Evolutionary conservation across 2,113 vertebrate genomes (phyloP).

Genomic region (Argyrosomus japonicus): DNA sequence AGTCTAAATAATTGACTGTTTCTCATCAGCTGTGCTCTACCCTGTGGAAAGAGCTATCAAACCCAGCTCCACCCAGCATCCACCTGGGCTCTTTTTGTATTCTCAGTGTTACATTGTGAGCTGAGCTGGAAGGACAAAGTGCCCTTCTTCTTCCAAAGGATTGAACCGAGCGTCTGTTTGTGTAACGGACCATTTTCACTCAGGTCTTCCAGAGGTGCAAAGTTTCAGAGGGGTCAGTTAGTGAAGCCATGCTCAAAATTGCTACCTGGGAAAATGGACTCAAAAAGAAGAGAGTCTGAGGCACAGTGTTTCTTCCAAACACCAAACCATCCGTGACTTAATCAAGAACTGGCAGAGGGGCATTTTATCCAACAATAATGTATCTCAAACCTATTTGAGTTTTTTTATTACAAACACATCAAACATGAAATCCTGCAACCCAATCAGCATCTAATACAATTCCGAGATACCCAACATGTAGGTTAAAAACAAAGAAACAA

Average conservation of each 20-base stretch:
- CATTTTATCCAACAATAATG: background rate
- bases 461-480: background rate
- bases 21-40: conserved; percentile 32
- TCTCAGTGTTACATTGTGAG: background rate
- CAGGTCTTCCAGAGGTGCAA: background rate
- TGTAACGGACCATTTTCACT: conserved; percentile 12
- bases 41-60: conserved; percentile 14
- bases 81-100: conserved; percentile 5
- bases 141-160: conserved; percentile 24
- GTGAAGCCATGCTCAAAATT: conserved; percentile 25
- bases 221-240: background rate
- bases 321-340: no score
- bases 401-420: background rate
- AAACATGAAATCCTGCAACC: background rate
- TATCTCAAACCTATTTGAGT: background rate
- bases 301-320: no score
- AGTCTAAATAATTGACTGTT: conserved; percentile 62
- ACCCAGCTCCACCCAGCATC: background rate
- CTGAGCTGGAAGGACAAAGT: conserved; percentile 23
- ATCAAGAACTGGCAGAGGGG: background rate
- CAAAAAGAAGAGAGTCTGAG: background rate
- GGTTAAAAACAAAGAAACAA: background rate
- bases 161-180: background rate
- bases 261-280: background rate
- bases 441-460: background rate